Conservation (phyloP, 1,140 invertebrate genomes). For the Cylas formicarius region DNA sequence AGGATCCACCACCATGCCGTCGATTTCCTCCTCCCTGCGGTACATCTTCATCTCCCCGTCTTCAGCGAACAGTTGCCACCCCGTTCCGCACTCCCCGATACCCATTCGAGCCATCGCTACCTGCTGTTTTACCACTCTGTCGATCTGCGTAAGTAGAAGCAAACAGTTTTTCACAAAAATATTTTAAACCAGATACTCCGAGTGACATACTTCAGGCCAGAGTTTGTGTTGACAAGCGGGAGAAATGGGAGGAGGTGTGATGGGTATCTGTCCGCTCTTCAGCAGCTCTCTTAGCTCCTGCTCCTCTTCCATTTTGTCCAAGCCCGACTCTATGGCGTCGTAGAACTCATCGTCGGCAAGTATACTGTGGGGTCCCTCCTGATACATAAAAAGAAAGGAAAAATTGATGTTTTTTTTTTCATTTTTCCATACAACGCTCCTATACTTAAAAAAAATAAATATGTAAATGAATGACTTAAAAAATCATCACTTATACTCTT, state of each 20-base stretch:
- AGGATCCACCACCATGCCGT: conserved; percentile 96
- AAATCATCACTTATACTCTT: too few relatives aligned
- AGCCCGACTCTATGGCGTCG: conserved; percentile 94
- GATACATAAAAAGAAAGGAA: too few relatives aligned
- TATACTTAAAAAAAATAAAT: too few relatives aligned
- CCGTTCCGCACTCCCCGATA: conserved; percentile 73
- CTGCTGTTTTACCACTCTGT: conserved; percentile 78
- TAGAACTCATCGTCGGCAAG: conserved; percentile 98
- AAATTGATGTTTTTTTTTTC: too few relatives aligned
- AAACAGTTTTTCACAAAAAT: conserved; percentile 1
- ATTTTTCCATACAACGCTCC: too few relatives aligned
- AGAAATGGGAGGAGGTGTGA: conserved; percentile 41
- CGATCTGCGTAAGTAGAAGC: conserved; percentile 51
- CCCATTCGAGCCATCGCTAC: conserved; percentile 66
- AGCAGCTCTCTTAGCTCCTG: conserved; percentile 69
- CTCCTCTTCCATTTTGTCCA: conserved; percentile 92
- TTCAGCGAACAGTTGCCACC: conserved; percentile 96
- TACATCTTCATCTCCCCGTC: conserved; percentile 99
- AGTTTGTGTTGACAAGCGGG: conserved; percentile 55
- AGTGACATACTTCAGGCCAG: conserved; percentile 67
- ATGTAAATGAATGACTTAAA: too few relatives aligned
- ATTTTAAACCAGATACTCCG: background rate
- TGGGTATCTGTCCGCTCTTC: conserved; percentile 46
- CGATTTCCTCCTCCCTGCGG: conserved; percentile 86
- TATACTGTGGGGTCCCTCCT: conserved; percentile 94